Conservation (phyloP, 2,797 vertebrate genomes). For the Simalia tracyae region DNA sequence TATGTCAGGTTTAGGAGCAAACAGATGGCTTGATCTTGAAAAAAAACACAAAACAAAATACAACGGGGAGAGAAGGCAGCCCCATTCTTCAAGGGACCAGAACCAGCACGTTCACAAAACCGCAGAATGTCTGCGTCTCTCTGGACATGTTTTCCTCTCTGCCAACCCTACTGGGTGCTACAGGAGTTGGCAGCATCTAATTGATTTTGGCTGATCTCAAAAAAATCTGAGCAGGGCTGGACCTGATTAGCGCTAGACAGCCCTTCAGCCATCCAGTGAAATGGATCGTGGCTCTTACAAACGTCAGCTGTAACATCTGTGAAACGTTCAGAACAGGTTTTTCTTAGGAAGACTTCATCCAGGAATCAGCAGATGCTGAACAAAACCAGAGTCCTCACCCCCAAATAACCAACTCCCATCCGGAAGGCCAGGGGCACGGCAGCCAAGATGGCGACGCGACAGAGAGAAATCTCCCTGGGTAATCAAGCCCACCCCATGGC, state of each 20-base stretch:
- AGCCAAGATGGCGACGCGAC: background rate
- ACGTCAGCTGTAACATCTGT: background rate
- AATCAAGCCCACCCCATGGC: too few relatives aligned
- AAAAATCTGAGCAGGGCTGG: background rate
- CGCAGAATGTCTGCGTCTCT: background rate
- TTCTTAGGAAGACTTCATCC: background rate
- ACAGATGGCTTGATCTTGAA: constrained; percentile 15
- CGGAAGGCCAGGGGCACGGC: background rate
- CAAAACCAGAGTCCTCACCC: background rate
- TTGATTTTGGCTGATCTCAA: background rate
- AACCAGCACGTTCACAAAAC: background rate
- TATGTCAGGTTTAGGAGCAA: background rate
- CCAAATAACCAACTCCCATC: background rate
- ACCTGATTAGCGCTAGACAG: background rate
- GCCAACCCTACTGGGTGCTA: background rate
- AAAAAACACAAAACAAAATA: background rate
- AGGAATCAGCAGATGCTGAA: background rate
- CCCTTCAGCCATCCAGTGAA: background rate
- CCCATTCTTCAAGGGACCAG: background rate
- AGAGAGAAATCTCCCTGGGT: background rate
- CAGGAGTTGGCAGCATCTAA: background rate
- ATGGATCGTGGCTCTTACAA: background rate
- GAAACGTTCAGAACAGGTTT: background rate
- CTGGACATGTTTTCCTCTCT: background rate
- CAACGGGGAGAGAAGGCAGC: background rate